Evolutionary conservation across 23 tunicate genomes (phyloP).

Genomic region (Halocynthia roretzi): DNA sequence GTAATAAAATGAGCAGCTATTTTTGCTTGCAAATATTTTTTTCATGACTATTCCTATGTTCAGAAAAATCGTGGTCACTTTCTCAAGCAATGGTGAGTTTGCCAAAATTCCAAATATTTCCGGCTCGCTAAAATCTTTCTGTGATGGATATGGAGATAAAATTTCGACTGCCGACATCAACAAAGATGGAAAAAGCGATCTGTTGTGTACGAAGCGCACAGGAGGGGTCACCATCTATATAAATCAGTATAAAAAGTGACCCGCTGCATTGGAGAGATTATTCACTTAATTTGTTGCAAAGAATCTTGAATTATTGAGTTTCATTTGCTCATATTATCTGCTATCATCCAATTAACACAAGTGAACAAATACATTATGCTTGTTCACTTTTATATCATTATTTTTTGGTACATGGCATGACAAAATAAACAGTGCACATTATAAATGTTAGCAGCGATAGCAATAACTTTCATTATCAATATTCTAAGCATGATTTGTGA

Average conservation of each 20-base stretch:
- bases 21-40: not conserved
- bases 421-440: too few species aligned
- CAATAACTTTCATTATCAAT: too few species aligned
- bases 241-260: not conserved
- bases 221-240: not conserved
- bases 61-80: not conserved
- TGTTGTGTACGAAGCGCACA: not conserved
- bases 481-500: too few species aligned
- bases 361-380: too few species aligned
- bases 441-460: too few species aligned
- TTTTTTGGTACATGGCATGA: too few species aligned
- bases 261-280: too few species aligned
- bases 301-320: too few species aligned
- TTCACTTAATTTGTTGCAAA: too few species aligned
- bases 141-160: not conserved
- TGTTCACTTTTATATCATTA: too few species aligned
- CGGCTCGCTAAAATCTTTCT: not conserved
- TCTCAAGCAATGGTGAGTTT: not conserved
- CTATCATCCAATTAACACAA: too few species aligned
- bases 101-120: not conserved
- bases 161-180: not conserved
- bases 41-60: not conserved
- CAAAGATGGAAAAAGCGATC: conserved; percentile 7
- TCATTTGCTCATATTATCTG: too few species aligned
- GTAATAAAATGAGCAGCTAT: not conserved